Base-by-base conservation (phyloP, 2,888 invertebrate species). In the Ennomos quercinarius region DNA sequence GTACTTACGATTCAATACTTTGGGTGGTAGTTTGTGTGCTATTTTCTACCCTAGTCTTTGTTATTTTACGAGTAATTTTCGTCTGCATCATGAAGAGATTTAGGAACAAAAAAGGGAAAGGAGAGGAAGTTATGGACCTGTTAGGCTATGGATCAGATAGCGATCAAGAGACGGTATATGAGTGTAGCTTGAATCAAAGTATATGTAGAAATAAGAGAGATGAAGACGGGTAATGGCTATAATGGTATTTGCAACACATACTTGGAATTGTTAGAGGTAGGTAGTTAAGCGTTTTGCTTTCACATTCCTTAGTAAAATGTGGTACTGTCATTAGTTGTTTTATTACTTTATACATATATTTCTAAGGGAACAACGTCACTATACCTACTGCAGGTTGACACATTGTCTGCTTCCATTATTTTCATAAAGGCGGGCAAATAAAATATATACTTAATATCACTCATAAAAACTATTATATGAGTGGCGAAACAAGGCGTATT, bases 1-100 rank as follows among this genome's bases (percentile, higher is more conserved):
- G 75, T 34, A 63, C 64, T 1, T 60, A 80, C 45, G 84, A 88
- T 72, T 75, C 77, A 10, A 63, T 83, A 36, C 59, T 83, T 49
- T 79, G 77, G 68, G 64, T 76, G 3, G 41, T 74, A 9, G 52
- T 74, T 36, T 67, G 71, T 38, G 38, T 81, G 12, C 39, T 76
- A 17, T 64, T 68, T 35, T 58, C 71, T 12, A 57, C 74, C 11
- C 4, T 78, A 9, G 46, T 74, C 12, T 38, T 70, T 66, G 0
- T 70, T 78, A 8, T 40, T 44, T 66, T 10, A 10, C 34, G 45
- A 17, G n/a, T 57, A 12, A 37, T 52, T 13, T 37, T 12, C 11
- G 37, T 52, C 9, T 61, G 57, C 46, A 10, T 39, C 46, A 58
- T 38, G 37, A 55, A 10, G 61, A 63, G 37, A 52, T 50, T 36